Evolutionary conservation across 1,140 invertebrate genomes (phyloP).

Genomic region (Rhyzopertha dominica): DNA sequence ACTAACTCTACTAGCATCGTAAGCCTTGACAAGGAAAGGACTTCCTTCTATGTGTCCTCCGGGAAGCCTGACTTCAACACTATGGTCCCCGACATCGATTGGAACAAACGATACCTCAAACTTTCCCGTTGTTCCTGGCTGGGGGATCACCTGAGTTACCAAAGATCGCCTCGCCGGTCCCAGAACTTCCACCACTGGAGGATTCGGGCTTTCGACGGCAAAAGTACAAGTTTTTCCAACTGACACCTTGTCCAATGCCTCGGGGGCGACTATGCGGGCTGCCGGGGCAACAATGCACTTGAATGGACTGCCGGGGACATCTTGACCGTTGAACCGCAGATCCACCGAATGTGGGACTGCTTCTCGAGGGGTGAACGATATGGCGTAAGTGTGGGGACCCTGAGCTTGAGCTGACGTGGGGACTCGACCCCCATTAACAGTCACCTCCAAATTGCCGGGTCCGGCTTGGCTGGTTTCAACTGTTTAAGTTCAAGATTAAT

Average conservation of each 20-base stretch:
- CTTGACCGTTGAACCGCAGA: constrained; percentile 91
- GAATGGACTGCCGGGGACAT: constrained; percentile 78
- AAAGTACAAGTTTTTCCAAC: constrained; percentile 80
- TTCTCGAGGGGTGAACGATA: constrained; percentile 92
- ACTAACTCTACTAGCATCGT: constrained; percentile 85
- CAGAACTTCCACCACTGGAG: constrained; percentile 71
- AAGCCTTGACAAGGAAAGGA: constrained; percentile 93
- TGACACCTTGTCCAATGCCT: constrained; percentile 88
- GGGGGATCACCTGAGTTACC: constrained; percentile 56
- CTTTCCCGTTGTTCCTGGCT: constrained; percentile 41
- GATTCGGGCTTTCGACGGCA: constrained; percentile 71
- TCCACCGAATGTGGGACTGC: constrained; percentile 86
- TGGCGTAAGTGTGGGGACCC: constrained; percentile 93
- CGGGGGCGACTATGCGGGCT: constrained; percentile 70
- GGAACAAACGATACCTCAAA: constrained; percentile 77
- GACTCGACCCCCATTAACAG: constrained; percentile 91
- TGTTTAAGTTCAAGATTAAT: no score
- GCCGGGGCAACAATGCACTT: constrained; percentile 59
- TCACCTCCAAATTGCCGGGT: constrained; percentile 93
- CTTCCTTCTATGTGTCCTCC: constrained; percentile 86
- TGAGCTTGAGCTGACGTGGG: constrained; percentile 93
- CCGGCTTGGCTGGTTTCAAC: constrained; percentile 97
- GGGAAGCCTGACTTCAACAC: constrained; percentile 76
- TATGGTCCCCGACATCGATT: constrained; percentile 87
- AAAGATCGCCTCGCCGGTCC: constrained; percentile 68